phyloP scores from a whole-genome alignment of 2,797 vertebrate genomes.

The Anguilla obscura region DNA sequence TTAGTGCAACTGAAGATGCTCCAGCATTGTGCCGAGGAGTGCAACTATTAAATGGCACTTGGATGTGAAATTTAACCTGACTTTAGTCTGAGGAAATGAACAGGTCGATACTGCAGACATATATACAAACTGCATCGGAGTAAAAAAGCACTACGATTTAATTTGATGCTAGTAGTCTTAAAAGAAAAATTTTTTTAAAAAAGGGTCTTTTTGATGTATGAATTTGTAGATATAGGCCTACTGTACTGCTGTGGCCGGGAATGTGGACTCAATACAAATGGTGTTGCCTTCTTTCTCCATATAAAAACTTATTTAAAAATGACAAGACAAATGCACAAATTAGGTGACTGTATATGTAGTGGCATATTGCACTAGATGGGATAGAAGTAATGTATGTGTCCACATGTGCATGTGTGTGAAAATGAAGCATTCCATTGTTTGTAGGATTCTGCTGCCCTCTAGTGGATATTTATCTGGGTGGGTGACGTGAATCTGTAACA shows the following conservation, averaged over 20 bases:
- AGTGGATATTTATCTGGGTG: background rate
- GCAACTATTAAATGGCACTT: conserved; percentile 66
- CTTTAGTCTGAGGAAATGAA: conserved; percentile 47
- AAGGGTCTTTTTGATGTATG: background rate
- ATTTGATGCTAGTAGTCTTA: background rate
- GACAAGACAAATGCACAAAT: background rate
- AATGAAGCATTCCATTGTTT: background rate
- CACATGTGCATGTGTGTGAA: background rate
- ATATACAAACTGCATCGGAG: background rate
- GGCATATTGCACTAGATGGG: background rate
- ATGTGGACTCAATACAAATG: background rate
- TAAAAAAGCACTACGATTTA: background rate
- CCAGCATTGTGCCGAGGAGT: conserved; percentile 59
- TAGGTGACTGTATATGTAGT: background rate
- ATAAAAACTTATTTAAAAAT: background rate
- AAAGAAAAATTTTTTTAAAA: no score
- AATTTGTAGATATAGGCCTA: background rate
- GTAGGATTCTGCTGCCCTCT: background rate
- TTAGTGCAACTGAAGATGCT: conserved; percentile 50
- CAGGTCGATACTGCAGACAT: background rate
- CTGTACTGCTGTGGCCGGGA: no score
- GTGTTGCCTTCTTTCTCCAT: background rate
- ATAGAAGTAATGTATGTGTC: background rate
- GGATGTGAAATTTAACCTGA: conserved; percentile 64
- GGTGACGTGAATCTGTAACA: background rate